phyloP scores from a whole-genome alignment of 1,140 invertebrate species.

The Drosophila mayri region DNA sequence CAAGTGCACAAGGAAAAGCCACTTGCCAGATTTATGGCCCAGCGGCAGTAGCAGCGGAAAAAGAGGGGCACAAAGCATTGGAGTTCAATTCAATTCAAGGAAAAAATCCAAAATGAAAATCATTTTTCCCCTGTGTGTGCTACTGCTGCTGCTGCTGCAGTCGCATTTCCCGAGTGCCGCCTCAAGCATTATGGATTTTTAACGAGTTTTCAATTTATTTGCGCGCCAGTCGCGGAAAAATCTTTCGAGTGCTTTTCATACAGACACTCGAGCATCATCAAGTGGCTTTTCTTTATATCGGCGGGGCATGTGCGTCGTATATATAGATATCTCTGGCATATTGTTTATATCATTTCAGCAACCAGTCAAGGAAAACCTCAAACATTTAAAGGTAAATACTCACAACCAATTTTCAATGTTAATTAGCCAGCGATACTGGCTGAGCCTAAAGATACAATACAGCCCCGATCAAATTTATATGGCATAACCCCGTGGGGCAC shows the following conservation, averaged over 20 bases:
- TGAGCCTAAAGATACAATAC: conserved; percentile 12
- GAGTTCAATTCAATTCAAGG: conserved; percentile 19
- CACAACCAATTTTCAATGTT: neutral
- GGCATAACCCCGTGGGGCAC: conserved; percentile 47
- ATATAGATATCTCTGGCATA: conserved; percentile 15
- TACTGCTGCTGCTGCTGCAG: conserved; percentile 4
- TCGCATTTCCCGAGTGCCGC: conserved; percentile 53
- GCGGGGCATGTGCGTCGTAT: conserved; percentile 13
- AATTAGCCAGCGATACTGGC: conserved; percentile 2
- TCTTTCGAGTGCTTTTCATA: conserved; percentile 82
- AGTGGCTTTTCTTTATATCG: conserved; percentile 65
- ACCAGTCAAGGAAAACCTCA: conserved; percentile 31
- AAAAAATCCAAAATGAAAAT: conserved; percentile 20
- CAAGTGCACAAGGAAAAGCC: conserved; percentile 75
- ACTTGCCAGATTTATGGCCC: conserved; percentile 75
- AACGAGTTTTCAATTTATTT: conserved; percentile 85
- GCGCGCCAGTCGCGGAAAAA: conserved; percentile 72
- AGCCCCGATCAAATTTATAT: conserved; percentile 19
- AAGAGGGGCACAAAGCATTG: neutral
- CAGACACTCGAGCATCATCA: conserved; percentile 81
- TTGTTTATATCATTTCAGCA: conserved; percentile 39
- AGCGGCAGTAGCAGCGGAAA: conserved; percentile 33
- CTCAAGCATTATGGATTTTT: conserved; percentile 84
- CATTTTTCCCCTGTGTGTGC: conserved; percentile 11
- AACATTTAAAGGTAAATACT: neutral